Conservation (phyloP, 2,888 invertebrate genomes). For the Mimumesa dahlbomi region DNA sequence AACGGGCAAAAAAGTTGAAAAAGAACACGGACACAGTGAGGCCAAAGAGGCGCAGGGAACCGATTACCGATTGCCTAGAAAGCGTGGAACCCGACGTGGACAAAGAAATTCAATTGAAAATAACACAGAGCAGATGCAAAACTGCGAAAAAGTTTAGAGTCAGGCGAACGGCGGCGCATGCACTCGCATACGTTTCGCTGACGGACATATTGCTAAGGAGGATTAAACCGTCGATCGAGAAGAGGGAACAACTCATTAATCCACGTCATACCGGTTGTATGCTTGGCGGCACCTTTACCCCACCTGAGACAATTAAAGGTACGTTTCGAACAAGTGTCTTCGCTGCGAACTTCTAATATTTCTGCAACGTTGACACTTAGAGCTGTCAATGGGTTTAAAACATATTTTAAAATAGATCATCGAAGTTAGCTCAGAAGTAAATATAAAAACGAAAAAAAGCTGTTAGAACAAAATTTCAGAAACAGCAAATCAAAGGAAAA, state of each 20-base stretch:
- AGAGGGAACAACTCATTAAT: conserved; percentile 52
- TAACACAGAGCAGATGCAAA: conserved; percentile 18
- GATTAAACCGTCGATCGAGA: conserved; percentile 64
- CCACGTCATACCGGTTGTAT: conserved; percentile 58
- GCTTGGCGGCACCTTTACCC: conserved; percentile 18
- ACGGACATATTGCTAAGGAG: conserved; percentile 41
- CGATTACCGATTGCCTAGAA: conserved; percentile 23
- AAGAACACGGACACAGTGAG: neutral
- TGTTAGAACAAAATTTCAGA: too few species aligned
- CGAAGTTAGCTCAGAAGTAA: too few species aligned
- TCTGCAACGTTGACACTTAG: too few species aligned
- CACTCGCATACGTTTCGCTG: conserved; percentile 4
- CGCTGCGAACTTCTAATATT: too few species aligned
- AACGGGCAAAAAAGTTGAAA: neutral
- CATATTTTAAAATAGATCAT: too few species aligned
- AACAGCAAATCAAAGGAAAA: too few species aligned
- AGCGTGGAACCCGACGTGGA: neutral
- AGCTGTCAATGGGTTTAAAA: too few species aligned
- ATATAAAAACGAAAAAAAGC: too few species aligned
- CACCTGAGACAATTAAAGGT: too few species aligned
- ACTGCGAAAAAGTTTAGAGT: neutral
- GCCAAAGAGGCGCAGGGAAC: neutral
- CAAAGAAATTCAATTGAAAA: neutral
- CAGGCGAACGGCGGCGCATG: neutral
- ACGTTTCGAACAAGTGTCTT: too few species aligned